These are phyloP conservation scores for Synergus japonicus DNA, from an alignment of 2,888 invertebrate species.

Conservation along the genomic window DNA sequence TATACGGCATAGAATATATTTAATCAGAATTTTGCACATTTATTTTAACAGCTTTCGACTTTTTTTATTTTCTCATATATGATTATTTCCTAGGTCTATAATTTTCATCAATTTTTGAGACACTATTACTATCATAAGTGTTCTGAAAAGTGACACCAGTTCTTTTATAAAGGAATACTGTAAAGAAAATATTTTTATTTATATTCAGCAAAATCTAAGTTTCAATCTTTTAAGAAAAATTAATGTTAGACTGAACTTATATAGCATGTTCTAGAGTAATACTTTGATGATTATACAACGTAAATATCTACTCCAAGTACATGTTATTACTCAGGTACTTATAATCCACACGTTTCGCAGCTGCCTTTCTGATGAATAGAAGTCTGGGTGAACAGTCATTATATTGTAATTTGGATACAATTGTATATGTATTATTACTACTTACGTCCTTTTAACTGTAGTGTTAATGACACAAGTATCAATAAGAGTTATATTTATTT, in stretches of 20 bases:
- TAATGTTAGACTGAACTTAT: not conserved
- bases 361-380: not conserved
- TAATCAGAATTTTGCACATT: too few relatives aligned
- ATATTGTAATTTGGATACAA: not conserved
- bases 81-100: too few relatives aligned
- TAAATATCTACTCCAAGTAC: not conserved
- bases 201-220: not conserved
- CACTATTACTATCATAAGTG: too few relatives aligned
- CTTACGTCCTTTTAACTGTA: not conserved
- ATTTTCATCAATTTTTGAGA: too few relatives aligned
- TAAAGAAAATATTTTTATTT: not conserved
- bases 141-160: too few relatives aligned
- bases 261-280: conserved; percentile 11
- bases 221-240: not conserved
- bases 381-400: not conserved
- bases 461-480: not conserved
- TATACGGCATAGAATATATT: not conserved
- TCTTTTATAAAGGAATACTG: not conserved
- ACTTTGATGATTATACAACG: not conserved
- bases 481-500: not conserved
- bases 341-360: not conserved
- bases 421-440: not conserved
- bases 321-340: conserved; percentile 7
- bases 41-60: too few relatives aligned
- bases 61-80: too few relatives aligned